These are phyloP conservation scores for Falco punctatus DNA, from an alignment of 2,113 vertebrate species.

Conservation along the genomic window DNA sequence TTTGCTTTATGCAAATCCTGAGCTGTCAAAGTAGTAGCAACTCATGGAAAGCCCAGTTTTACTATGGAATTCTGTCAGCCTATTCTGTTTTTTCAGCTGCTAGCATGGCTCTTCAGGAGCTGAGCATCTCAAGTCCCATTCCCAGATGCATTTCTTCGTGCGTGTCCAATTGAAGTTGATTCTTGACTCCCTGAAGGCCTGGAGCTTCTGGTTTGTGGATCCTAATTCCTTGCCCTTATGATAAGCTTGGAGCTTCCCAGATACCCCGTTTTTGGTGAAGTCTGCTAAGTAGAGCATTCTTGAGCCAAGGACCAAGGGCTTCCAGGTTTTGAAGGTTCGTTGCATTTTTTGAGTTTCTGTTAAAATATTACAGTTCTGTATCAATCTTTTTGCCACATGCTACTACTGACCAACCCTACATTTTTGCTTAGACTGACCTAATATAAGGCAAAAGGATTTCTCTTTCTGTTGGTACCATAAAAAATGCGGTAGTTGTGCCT, in stretches of 20 bases:
- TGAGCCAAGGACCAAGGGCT: not conserved
- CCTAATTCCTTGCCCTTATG: not conserved
- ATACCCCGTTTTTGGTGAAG: not conserved
- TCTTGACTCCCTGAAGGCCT: not conserved
- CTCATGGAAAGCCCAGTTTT: not conserved
- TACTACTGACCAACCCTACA: not conserved
- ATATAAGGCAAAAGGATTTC: not conserved
- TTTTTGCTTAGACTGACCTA: not conserved
- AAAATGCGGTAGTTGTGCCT: not conserved
- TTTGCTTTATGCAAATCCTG: slow-evolving; percentile 2
- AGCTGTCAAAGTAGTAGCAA: not conserved
- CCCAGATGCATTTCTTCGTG: not conserved
- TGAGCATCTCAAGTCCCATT: not conserved
- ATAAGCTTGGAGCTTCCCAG: not conserved
- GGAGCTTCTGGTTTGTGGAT: not conserved
- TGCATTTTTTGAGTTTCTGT: not conserved
- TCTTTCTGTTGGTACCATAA: not conserved
- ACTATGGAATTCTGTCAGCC: not conserved
- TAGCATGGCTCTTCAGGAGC: not conserved
- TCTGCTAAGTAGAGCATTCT: not conserved
- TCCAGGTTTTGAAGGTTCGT: not conserved
- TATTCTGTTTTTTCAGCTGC: not conserved
- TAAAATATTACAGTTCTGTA: not conserved
- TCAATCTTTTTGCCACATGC: not conserved
- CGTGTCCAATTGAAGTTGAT: not conserved